phyloP scores from a whole-genome alignment of 2,888 invertebrate genomes.

The Orchestes rusci region DNA sequence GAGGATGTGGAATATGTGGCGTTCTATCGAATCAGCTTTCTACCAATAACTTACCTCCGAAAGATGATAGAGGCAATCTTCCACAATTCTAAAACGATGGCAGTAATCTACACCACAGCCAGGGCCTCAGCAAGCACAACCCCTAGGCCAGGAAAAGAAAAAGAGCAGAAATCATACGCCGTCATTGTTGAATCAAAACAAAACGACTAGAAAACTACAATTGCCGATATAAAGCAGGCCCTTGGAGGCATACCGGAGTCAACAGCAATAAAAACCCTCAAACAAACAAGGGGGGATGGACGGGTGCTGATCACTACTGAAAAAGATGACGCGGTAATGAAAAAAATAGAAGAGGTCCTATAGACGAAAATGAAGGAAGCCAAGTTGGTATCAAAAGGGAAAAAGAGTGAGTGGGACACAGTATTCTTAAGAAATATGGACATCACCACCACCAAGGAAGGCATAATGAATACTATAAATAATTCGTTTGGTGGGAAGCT shows the following conservation, averaged over 20 bases:
- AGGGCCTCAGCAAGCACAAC: no score
- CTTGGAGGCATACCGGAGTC: background rate
- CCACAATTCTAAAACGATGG: no score
- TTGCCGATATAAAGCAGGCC: no score
- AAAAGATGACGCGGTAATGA: background rate
- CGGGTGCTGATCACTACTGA: background rate
- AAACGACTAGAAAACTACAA: no score
- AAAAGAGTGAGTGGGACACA: background rate
- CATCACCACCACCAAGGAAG: background rate
- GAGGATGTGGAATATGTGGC: no score
- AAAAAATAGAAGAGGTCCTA: background rate
- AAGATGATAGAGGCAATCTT: no score
- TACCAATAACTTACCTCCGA: no score
- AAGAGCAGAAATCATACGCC: no score
- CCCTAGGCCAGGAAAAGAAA: no score
- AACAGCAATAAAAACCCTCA: background rate
- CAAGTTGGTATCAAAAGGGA: background rate
- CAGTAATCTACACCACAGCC: no score
- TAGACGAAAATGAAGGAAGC: background rate
- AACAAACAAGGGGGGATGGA: background rate
- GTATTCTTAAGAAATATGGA: background rate
- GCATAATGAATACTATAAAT: background rate
- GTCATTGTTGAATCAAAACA: no score
- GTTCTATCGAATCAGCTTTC: no score
- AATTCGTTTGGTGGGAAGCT: background rate